Conservation (phyloP, 2,113 vertebrate species). For the Oxygymnocypris stewartii region DNA sequence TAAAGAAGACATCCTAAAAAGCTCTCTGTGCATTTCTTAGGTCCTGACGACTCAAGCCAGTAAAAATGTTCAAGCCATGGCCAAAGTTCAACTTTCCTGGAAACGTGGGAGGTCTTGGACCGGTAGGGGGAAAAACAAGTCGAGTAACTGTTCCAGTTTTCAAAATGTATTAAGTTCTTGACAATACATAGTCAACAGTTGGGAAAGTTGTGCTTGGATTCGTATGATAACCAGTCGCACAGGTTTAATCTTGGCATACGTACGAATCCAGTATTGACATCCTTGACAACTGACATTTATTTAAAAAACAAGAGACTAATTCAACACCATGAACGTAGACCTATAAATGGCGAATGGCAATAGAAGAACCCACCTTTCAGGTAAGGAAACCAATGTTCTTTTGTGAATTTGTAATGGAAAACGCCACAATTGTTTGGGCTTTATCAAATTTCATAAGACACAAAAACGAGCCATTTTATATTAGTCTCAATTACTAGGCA, state of each 20-base stretch:
- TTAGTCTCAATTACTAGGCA: background rate
- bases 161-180: background rate
- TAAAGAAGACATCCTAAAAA: conserved; percentile 2
- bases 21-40: background rate
- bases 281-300: conserved; percentile 34
- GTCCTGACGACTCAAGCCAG: conserved; percentile 4
- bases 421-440: background rate
- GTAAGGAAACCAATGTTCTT: background rate
- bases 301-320: conserved; percentile 8
- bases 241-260: background rate
- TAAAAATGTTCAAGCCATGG: conserved; percentile 20
- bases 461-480: background rate
- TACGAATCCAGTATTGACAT: background rate
- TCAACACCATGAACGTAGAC: background rate
- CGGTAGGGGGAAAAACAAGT: conserved; percentile 11
- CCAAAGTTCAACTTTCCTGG: conserved; percentile 30
- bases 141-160: conserved; percentile 18
- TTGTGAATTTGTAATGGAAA: background rate
- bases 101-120: conserved; percentile 37
- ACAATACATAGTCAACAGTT: conserved; percentile 32
- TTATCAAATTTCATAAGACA: background rate
- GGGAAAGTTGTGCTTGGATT: background rate
- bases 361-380: background rate
- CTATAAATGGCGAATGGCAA: background rate
- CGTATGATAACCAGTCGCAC: conserved; percentile 22